Base-by-base conservation (phyloP, 64 coral and sea anemone species). In the Trachythela sp. region DNA sequence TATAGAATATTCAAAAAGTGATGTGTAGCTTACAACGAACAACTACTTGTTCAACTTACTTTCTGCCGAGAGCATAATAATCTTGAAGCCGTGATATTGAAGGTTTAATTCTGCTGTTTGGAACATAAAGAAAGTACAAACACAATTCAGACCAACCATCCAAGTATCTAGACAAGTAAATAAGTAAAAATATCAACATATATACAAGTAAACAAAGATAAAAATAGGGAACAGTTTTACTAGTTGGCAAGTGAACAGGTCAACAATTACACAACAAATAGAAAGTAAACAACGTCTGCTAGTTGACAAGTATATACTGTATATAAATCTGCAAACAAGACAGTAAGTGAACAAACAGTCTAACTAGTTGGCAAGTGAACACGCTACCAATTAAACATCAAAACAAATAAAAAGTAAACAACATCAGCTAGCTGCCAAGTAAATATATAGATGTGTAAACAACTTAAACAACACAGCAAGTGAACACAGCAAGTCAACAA, bases 61-160 rank as follows among this genome's bases (percentile, higher is more conserved):
- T 98, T 84, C 95, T 94, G 70, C 93, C 95, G 7, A 98, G 89
- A 67, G 94, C 95, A 83, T 86, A 88, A 50, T 98, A 98, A n/a
- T 94, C 51, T 75, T 98, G 95, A 24, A 98, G 70, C 92, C 84
- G 93, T 70, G 83, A 90, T 56, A 91, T 86, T 1, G 88, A 85
- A 36, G 95, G 95, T 42, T 98, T 98, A 70, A 94, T 98, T 67
- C 89, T 98, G 93, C 95, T 98, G 10, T 88, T 94, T 22, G 94
- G 36, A 17, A 93, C 95, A 91, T 93, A 91, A 40, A 94, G 95
- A 54, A 98, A 98, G 86, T 98, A 98, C 11, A 98, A 93, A 70
- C n/a, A n/a, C n/a, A n/a, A n/a, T n/a, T 94, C 87, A 37, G 88
- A 94, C 45, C 94, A 98, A 37, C 94, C 95, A 93, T 86, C 94